A percentile compares a stretch with the other conserved stretches of the same genome.
Conservation (phyloP, 2,797 vertebrate genomes). For the Labroides dimidiatus region DNA sequence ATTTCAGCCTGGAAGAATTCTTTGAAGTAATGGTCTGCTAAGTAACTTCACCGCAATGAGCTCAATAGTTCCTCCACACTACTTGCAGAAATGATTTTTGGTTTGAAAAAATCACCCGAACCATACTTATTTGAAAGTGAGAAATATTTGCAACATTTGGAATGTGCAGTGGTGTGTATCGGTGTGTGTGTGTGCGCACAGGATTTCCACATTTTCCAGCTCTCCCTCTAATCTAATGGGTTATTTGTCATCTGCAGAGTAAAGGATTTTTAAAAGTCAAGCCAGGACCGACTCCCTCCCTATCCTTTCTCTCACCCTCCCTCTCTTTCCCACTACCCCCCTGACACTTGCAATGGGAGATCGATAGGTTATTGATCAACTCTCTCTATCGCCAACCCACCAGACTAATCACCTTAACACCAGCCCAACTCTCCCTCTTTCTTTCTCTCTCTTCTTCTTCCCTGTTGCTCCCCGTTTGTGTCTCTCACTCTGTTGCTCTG, state of each 20-base stretch:
- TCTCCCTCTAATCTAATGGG: conserved; percentile 81
- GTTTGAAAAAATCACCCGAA: conserved; percentile 55
- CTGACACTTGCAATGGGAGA: conserved; percentile 85
- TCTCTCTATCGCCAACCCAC: conserved; percentile 90
- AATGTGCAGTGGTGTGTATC: conserved; percentile 16
- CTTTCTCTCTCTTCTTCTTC: conserved; percentile 22
- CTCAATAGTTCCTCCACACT: conserved; percentile 79
- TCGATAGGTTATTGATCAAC: conserved; percentile 89
- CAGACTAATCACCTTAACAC: conserved; percentile 91
- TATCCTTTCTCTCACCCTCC: conserved; percentile 75
- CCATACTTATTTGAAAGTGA: conserved; percentile 43
- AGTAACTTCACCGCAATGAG: conserved; percentile 79
- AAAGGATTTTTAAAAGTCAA: conserved; percentile 92
- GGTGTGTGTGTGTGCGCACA: neutral
- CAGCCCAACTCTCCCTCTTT: conserved; percentile 76
- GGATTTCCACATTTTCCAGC: conserved; percentile 75
- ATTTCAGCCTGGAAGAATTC: conserved; percentile 79
- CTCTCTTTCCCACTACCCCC: conserved; percentile 84
- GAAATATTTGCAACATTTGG: conserved; percentile 49
- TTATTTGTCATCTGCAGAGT: conserved; percentile 89
- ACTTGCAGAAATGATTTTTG: conserved; percentile 78
- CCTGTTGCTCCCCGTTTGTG: conserved; percentile 63
- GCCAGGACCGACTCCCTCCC: conserved; percentile 80
- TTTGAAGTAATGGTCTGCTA: conserved; percentile 82
- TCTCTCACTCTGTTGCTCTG: conserved; percentile 59